Evolutionary conservation across 2,888 invertebrate genomes (phyloP), one percentile per base, ranked within the genome.

Genomic region (Chrysodeixis includens): DNA sequence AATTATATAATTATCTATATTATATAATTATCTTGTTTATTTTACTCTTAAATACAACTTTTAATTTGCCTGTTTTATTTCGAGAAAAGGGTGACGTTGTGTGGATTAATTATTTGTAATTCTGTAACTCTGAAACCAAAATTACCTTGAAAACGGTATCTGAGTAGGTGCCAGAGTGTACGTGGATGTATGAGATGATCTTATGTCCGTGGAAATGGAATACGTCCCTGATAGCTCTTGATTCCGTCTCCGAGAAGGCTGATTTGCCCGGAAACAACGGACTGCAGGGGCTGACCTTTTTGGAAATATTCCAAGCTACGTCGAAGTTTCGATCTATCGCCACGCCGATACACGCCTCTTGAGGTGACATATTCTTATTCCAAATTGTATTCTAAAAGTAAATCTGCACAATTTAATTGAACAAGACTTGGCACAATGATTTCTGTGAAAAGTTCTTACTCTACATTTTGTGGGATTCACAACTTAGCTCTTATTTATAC

Each of bases 261-360:
- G 5, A 3, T 0, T 79, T 63, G 0, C 94, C 94, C 1, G 93
- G 92, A 67, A 88, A 94, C 1, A 85, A 71, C 54, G 87, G 90
- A 62, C 86, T 89, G 70, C 94, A 94, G 0, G 92, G 87, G 49
- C 83, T 89, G 1, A 83, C 58, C 0, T 54, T 18, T 0, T 30
- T 53, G 0, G 84, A 68, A 1, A 1, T 10, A 53, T 89, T 90
- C 93, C 93, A 93, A 0, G 86, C 84, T 7, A 94, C 85, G 30
- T 94, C 92, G 30, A 94, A 94, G 67, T 94, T 94, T 0, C 93
- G 86, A 30, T 94, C 94, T 46, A 94, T 67, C 0, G 81, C 76
- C 0, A 94, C 94, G 0, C 94, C 94, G 0, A 83, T 74, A 58
- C 94, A 94, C 0, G 82, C 84, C 0, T 54, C 59, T 83, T 92